phyloP scores from a whole-genome alignment of 2,113 vertebrate genomes.

The Burhinus oedicnemus region DNA sequence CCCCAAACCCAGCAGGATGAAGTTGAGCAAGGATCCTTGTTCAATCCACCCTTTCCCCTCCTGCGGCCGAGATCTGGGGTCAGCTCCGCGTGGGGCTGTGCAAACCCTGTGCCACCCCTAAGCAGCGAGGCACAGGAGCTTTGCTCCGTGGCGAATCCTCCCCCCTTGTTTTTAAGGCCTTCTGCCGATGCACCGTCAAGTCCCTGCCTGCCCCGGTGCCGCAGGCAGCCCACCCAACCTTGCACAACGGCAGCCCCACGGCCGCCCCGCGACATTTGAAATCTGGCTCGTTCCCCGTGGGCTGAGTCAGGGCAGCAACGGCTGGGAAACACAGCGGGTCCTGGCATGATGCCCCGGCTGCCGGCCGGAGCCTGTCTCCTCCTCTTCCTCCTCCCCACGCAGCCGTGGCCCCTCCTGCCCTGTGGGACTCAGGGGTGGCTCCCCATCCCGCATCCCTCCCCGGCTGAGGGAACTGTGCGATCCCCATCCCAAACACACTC shows the following conservation, averaged over 20 bases:
- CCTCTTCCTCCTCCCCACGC: not conserved
- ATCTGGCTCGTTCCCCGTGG: not conserved
- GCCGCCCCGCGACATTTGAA: not conserved
- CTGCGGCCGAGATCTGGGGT: fast-evolving
- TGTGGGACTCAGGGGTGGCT: fast-evolving
- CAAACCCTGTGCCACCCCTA: no score
- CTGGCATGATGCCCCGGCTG: not conserved
- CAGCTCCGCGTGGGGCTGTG: fast-evolving
- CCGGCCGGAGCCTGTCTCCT: not conserved
- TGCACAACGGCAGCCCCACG: fast-evolving
- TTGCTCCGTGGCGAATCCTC: fast-evolving
- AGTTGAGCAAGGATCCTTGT: not conserved
- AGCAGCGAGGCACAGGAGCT: not conserved
- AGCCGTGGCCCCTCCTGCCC: not conserved
- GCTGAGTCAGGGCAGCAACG: not conserved
- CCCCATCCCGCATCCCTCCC: not conserved
- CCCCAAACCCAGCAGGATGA: not conserved
- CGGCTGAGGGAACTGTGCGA: not conserved
- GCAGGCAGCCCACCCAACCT: fast-evolving
- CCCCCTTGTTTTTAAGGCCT: not conserved
- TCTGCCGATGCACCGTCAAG: fast-evolving
- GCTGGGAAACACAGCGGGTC: not conserved
- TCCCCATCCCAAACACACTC: not conserved
- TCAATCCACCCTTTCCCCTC: not conserved
- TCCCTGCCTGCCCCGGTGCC: not conserved